Evolutionary conservation across 1,140 invertebrate species (phyloP).

Genomic region (Phortica variegata): DNA sequence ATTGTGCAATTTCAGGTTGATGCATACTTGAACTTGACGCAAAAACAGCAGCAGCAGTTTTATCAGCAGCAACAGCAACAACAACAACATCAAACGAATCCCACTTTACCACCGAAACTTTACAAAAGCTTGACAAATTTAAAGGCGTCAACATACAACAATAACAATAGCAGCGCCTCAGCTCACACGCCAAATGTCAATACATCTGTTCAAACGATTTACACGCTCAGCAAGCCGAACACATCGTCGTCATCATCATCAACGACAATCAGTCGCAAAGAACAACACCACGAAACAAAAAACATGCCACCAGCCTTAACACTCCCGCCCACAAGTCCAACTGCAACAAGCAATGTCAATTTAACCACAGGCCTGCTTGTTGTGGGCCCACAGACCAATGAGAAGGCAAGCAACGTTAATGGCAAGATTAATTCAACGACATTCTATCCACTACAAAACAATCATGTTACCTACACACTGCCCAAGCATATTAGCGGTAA

Average conservation of each 20-base stretch:
- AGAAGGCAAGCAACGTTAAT: constrained; percentile 26
- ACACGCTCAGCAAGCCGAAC: constrained; percentile 38
- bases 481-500: constrained; percentile 54
- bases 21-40: constrained; percentile 50
- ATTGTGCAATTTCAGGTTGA: constrained; percentile 40
- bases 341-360: background rate
- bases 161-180: constrained; percentile 3
- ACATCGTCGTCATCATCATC: background rate
- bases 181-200: constrained; percentile 14
- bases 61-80: constrained; percentile 40
- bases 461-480: constrained; percentile 53
- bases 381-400: constrained; percentile 18
- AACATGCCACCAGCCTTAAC: constrained; percentile 34
- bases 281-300: constrained; percentile 33
- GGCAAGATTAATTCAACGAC: constrained; percentile 52
- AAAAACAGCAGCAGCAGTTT: constrained; percentile 50
- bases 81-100: constrained; percentile 43
- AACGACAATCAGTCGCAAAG: constrained; percentile 10
- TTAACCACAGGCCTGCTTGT: too few species aligned
- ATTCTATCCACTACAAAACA: constrained; percentile 50
- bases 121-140: constrained; percentile 57
- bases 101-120: constrained; percentile 56
- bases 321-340: constrained; percentile 33
- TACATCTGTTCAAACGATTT: constrained; percentile 41
- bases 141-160: constrained; percentile 32